Percentiles rank a stretch among this genome's conserved stretches.
These are phyloP conservation scores for Pollenia labialis DNA, from an alignment of 2,888 invertebrate genomes.

Conservation along the genomic window DNA sequence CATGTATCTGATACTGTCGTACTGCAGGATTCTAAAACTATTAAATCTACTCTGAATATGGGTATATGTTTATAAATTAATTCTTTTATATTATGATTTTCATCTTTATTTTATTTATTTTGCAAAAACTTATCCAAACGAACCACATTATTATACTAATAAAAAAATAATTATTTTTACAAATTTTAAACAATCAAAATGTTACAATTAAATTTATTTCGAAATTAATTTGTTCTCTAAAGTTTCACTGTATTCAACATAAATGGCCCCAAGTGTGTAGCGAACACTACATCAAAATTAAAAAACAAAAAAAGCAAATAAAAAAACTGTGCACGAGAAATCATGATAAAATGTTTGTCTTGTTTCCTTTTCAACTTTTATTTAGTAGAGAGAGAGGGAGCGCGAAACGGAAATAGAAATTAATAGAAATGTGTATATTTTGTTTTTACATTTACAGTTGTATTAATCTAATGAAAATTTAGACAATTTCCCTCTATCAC, in stretches of 20 bases:
- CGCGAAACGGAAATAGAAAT: constrained; percentile 3
- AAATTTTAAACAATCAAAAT: neutral
- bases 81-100: neutral
- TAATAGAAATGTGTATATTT: neutral
- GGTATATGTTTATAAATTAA: neutral
- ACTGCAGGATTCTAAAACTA: neutral
- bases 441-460: neutral
- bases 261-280: constrained; percentile 28
- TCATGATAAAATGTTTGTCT: neutral
- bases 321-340: neutral
- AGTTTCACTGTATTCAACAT: neutral
- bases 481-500: neutral
- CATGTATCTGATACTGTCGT: neutral
- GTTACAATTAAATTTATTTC: neutral
- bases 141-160: neutral
- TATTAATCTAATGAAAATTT: constrained; percentile 3
- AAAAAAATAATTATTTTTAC: neutral
- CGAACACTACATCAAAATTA: constrained; percentile 36
- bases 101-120: neutral
- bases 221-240: neutral
- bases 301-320: neutral
- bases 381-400: neutral
- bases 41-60: neutral
- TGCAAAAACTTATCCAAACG: neutral
- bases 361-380: neutral